These are phyloP conservation scores for Pocillopora damicornis DNA, from an alignment of 64 coral and sea anemone species.

Conservation along the genomic window DNA sequence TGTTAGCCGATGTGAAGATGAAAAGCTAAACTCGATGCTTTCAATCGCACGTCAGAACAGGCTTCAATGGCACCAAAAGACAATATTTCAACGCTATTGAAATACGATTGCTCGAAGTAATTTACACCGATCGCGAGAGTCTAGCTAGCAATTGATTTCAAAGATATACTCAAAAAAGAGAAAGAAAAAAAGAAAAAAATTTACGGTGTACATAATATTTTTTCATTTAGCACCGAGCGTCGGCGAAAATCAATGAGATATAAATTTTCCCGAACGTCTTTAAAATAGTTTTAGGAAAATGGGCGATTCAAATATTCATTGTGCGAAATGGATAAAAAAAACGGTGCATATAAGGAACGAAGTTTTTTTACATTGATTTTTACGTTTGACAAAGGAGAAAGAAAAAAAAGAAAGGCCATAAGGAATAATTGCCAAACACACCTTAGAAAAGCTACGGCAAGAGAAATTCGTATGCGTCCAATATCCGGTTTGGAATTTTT, in stretches of 20 bases:
- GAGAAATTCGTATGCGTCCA: background rate
- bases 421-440: background rate
- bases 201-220: background rate
- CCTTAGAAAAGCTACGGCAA: background rate
- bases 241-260: too few relatives aligned
- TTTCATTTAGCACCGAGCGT: too few relatives aligned
- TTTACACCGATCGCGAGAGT: background rate
- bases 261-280: too few relatives aligned
- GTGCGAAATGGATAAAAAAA: too few relatives aligned
- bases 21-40: background rate
- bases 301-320: too few relatives aligned
- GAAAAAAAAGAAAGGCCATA: background rate
- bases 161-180: background rate
- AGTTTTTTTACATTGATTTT: background rate
- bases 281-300: too few relatives aligned
- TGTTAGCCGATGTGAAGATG: background rate
- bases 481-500: background rate
- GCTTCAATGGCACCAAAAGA: background rate
- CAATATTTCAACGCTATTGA: background rate
- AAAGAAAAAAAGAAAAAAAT: background rate
- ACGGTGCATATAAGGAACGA: too few relatives aligned
- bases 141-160: background rate
- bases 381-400: background rate
- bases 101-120: background rate
- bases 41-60: background rate